A percentile compares a stretch with the other conserved stretches of the same genome.
Evolutionary conservation across 2,888 invertebrate genomes (phyloP).

Genomic region (Pharmacophagus antenor): DNA sequence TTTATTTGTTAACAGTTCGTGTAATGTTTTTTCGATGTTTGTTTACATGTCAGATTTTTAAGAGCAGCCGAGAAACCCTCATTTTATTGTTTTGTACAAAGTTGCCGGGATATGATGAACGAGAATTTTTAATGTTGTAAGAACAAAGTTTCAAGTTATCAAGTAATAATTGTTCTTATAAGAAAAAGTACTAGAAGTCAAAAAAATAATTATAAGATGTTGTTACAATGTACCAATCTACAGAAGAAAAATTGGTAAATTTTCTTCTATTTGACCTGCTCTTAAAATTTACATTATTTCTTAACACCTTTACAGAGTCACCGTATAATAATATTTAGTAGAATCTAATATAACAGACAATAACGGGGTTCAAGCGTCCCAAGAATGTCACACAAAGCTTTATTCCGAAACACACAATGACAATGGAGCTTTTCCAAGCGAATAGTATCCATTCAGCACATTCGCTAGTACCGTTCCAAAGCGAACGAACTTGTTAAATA

Average conservation of each 20-base stretch:
- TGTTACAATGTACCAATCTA: too few species aligned
- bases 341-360: slow-evolving; percentile 28
- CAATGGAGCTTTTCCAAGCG: slow-evolving; percentile 30
- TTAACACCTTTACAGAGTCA: slow-evolving; percentile 1
- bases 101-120: too few species aligned
- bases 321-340: slow-evolving; percentile 23
- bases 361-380: slow-evolving; percentile 22
- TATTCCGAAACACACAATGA: slow-evolving; percentile 30
- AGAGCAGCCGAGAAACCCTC: too few species aligned
- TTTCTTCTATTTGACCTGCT: neutral
- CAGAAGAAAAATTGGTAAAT: too few species aligned
- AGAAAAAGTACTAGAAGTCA: too few species aligned
- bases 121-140: too few species aligned
- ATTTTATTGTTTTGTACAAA: too few species aligned
- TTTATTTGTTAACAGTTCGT: neutral
- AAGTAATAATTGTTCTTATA: too few species aligned
- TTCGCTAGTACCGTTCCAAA: slow-evolving; percentile 28
- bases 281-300: neutral
- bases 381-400: slow-evolving; percentile 31
- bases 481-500: slow-evolving; percentile 26
- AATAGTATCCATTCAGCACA: slow-evolving; percentile 31
- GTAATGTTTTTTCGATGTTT: neutral
- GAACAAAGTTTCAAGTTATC: too few species aligned
- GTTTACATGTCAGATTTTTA: neutral
- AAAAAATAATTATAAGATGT: too few species aligned